Conservation (phyloP, 2,888 invertebrate genomes). For the Gibbula magus region DNA sequence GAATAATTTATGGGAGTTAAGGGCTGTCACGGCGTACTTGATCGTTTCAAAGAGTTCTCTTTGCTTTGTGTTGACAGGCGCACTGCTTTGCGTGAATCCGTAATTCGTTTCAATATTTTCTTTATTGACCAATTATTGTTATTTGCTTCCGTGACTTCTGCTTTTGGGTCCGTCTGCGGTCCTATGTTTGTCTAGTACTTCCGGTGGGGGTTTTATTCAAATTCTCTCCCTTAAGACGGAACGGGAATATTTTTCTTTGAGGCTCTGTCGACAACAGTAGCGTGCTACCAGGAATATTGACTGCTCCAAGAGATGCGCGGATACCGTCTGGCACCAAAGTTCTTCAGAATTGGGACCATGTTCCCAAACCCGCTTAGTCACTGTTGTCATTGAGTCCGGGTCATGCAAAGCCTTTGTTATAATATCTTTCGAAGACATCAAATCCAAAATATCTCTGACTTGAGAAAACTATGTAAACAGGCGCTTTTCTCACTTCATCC, state of each 20-base stretch:
- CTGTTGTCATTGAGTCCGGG: background rate
- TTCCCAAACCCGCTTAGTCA: conserved; percentile 12
- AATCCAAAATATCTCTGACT: background rate
- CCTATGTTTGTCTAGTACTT: conserved; percentile 12
- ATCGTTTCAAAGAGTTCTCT: background rate
- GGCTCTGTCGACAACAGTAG: background rate
- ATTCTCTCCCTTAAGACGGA: conserved; percentile 23
- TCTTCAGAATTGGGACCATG: background rate
- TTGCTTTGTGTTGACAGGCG: conserved; percentile 6
- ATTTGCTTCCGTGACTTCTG: conserved; percentile 23
- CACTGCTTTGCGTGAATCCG: background rate
- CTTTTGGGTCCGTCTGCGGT: conserved; percentile 19
- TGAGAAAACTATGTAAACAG: background rate
- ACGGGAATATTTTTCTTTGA: conserved; percentile 24
- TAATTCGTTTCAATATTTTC: conserved; percentile 24
- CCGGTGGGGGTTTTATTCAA: conserved; percentile 20
- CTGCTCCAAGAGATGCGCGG: background rate
- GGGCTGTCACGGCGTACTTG: background rate
- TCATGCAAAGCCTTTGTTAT: conserved; percentile 15
- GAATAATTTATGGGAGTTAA: conserved; percentile 3
- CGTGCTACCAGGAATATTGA: conserved; percentile 11
- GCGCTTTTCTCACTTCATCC: background rate
- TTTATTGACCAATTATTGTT: conserved; percentile 23
- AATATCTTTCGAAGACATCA: conserved; percentile 1
- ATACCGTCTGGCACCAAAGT: background rate